Evolutionary conservation across 1,140 invertebrate species (phyloP).

Genomic region (Papilio polyxenes): DNA sequence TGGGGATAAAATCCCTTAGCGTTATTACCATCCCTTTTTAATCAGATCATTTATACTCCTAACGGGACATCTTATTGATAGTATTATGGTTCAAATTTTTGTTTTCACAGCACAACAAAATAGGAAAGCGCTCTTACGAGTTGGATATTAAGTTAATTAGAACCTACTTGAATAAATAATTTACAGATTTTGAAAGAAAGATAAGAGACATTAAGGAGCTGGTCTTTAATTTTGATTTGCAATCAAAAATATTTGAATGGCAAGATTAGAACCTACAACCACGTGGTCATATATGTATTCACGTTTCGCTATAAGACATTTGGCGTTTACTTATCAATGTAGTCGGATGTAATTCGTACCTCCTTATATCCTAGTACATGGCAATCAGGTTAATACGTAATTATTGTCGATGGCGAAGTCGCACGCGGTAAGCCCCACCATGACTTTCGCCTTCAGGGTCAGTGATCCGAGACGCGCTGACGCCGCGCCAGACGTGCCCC

Average conservation of each 20-base stretch:
- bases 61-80: neutral
- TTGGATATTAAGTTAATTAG: neutral
- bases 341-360: neutral
- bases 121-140: neutral
- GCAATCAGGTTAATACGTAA: neutral
- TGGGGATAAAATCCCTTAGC: neutral
- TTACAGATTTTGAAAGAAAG: neutral
- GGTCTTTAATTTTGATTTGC: neutral
- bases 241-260: no score
- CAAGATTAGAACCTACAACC: neutral
- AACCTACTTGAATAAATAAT: neutral
- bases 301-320: neutral
- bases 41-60: neutral
- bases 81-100: neutral
- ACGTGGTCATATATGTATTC: no score
- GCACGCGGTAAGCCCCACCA: neutral
- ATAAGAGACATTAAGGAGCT: neutral
- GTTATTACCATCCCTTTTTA: neutral
- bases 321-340: neutral
- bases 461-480: slow-evolving; percentile 11
- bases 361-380: neutral
- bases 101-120: neutral
- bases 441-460: slow-evolving; percentile 21
- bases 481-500: slow-evolving; percentile 5
- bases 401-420: neutral